phyloP scores from a whole-genome alignment of 2,113 vertebrate genomes.

The Cephalopholis sonnerati region DNA sequence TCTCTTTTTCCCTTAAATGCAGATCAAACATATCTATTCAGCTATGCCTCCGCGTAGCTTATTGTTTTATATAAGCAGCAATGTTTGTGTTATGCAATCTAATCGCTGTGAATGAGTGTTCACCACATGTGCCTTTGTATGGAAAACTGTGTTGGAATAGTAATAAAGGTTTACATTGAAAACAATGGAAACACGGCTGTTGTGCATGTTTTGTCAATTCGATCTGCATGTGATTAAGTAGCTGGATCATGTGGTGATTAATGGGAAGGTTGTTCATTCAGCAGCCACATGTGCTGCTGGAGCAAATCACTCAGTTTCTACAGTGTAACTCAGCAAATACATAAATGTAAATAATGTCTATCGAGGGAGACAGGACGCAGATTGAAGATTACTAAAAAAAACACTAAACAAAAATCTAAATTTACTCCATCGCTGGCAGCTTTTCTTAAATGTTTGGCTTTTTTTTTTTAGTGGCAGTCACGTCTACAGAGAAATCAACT shows the following conservation, averaged over 20 bases:
- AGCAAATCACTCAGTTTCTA: neutral
- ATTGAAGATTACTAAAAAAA: neutral
- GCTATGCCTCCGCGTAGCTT: slow-evolving; percentile 12
- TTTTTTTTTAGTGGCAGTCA: slow-evolving; percentile 13
- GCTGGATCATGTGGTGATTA: neutral
- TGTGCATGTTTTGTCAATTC: slow-evolving; percentile 11
- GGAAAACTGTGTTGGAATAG: slow-evolving; percentile 67
- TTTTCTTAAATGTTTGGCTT: neutral
- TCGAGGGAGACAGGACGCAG: neutral
- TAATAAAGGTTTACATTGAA: slow-evolving; percentile 86
- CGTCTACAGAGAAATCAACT: slow-evolving; percentile 40
- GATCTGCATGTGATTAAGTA: neutral
- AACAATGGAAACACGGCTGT: slow-evolving; percentile 62
- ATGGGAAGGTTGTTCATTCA: neutral
- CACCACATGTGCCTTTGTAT: slow-evolving; percentile 77
- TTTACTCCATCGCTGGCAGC: neutral
- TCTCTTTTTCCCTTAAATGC: slow-evolving; percentile 43
- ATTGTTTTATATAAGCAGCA: slow-evolving; percentile 30
- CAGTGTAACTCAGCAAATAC: neutral
- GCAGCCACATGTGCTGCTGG: neutral
- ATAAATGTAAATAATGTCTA: neutral
- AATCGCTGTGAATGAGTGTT: slow-evolving; percentile 47
- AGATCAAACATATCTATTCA: slow-evolving; percentile 49
- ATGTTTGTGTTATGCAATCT: slow-evolving; percentile 58
- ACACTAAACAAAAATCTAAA: slow-evolving; percentile 14